These are phyloP conservation scores for Magallana angulata DNA, from an alignment of 1,140 invertebrate species.

Conservation along the genomic window DNA sequence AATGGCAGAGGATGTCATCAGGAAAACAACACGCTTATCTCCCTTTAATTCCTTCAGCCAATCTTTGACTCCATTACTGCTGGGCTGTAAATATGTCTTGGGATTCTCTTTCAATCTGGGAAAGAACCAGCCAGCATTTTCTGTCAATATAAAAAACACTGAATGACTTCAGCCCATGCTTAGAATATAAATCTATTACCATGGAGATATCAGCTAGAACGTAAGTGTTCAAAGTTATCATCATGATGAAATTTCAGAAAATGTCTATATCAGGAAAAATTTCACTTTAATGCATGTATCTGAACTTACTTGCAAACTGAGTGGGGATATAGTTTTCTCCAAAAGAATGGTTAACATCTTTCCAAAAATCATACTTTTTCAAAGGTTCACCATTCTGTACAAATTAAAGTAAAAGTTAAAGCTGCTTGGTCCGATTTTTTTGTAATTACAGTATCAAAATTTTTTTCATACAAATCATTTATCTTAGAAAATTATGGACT, in stretches of 20 bases:
- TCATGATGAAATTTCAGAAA: neutral
- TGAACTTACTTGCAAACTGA: constrained; percentile 80
- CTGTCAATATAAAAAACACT: constrained; percentile 56
- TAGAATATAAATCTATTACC: neutral
- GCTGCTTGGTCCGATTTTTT: too few relatives aligned
- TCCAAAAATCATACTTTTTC: constrained; percentile 84
- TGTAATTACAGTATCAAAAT: too few relatives aligned
- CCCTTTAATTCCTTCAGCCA: constrained; percentile 84
- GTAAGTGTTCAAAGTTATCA: neutral
- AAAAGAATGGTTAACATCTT: constrained; percentile 84
- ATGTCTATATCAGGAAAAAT: too few relatives aligned
- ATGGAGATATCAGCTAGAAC: neutral
- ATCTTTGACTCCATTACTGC: constrained; percentile 82
- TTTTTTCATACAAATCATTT: too few relatives aligned
- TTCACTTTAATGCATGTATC: neutral
- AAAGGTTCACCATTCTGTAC: constrained; percentile 74
- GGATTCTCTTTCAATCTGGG: constrained; percentile 83
- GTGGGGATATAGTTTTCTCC: constrained; percentile 84
- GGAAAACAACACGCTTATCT: constrained; percentile 83
- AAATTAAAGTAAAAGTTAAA: neutral
- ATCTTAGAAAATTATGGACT: too few relatives aligned
- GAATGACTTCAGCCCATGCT: too few relatives aligned
- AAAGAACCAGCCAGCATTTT: constrained; percentile 82
- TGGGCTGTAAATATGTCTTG: constrained; percentile 84
- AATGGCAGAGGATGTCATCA: constrained; percentile 89